Percentiles rank a stretch among this genome's conserved stretches.
These are phyloP conservation scores for Oxystoma pomonae DNA, from an alignment of 2,888 invertebrate species.

Conservation along the genomic window DNA sequence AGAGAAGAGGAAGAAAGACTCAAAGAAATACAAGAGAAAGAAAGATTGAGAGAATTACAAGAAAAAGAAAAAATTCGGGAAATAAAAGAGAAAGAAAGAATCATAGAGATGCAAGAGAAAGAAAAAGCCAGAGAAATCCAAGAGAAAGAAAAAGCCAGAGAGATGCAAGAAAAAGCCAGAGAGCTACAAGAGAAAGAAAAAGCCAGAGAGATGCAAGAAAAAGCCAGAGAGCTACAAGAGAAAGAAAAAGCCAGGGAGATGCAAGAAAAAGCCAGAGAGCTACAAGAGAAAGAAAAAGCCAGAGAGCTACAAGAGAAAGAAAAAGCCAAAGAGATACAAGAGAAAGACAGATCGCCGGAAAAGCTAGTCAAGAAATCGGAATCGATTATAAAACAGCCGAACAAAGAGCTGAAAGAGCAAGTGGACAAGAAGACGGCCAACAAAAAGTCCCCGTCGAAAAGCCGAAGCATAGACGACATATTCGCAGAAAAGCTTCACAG, in stretches of 20 bases:
- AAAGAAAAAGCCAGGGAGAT: conserved; percentile 26
- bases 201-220: conserved; percentile 33
- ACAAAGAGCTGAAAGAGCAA: conserved; percentile 32
- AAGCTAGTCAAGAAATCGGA: conserved; percentile 22
- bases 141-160: conserved; percentile 5
- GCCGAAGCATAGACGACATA: conserved; percentile 12
- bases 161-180: conserved; percentile 21
- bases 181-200: conserved; percentile 26
- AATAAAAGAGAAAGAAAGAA: conserved; percentile 5
- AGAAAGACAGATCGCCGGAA: conserved; percentile 16
- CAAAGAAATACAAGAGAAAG: too few relatives aligned
- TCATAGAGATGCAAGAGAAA: background rate
- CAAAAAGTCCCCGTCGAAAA: conserved; percentile 8
- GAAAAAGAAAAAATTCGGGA: conserved; percentile 12
- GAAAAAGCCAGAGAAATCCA: conserved; percentile 11
- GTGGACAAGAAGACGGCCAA: conserved; percentile 22
- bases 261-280: conserved; percentile 13
- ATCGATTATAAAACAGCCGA: conserved; percentile 29
- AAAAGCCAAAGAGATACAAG: conserved; percentile 2
- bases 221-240: conserved; percentile 25
- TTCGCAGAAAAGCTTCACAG: conserved; percentile 29
- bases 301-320: conserved; percentile 5
- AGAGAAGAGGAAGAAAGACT: too few relatives aligned
- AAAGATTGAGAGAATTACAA: too few relatives aligned
- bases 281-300: conserved; percentile 9